phyloP scores from a whole-genome alignment of 2,113 vertebrate species.

The Hystrix brachyura region DNA sequence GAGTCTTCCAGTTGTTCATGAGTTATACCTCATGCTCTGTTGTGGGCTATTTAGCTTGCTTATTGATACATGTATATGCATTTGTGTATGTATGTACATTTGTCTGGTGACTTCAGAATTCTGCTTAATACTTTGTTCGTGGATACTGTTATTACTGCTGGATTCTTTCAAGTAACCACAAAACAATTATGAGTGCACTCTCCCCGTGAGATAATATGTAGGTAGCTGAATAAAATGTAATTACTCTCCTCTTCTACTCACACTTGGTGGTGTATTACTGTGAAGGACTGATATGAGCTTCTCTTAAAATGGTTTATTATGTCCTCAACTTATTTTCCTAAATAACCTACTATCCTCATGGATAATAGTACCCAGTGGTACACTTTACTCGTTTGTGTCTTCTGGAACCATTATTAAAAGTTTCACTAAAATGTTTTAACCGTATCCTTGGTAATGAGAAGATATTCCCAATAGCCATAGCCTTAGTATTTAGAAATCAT shows the following conservation, averaged over 20 bases:
- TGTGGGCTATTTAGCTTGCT: background rate
- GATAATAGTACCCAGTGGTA: background rate
- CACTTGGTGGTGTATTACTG: background rate
- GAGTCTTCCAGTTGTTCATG: background rate
- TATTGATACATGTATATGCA: background rate
- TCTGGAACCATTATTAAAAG: slow-evolving; percentile 62
- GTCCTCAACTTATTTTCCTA: slow-evolving; percentile 1
- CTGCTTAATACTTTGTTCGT: background rate
- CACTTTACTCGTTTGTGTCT: background rate
- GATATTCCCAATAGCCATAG: background rate
- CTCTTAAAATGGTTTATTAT: slow-evolving; percentile 36
- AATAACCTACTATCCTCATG: background rate
- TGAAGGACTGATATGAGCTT: background rate
- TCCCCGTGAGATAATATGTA: background rate
- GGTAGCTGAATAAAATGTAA: slow-evolving; percentile 29
- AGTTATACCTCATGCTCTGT: background rate
- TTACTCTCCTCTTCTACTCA: background rate
- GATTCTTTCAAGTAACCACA: background rate
- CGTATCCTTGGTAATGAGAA: slow-evolving; percentile 22
- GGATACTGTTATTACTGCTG: background rate
- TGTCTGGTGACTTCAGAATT: background rate
- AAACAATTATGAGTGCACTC: background rate
- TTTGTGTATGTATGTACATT: background rate
- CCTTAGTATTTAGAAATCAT: slow-evolving; percentile 39
- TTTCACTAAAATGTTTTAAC: slow-evolving; percentile 52